Evolutionary conservation across 2,888 invertebrate genomes (phyloP), one percentile per base, ranked within the genome.

Genomic region (Galerucella calmariensis): DNA sequence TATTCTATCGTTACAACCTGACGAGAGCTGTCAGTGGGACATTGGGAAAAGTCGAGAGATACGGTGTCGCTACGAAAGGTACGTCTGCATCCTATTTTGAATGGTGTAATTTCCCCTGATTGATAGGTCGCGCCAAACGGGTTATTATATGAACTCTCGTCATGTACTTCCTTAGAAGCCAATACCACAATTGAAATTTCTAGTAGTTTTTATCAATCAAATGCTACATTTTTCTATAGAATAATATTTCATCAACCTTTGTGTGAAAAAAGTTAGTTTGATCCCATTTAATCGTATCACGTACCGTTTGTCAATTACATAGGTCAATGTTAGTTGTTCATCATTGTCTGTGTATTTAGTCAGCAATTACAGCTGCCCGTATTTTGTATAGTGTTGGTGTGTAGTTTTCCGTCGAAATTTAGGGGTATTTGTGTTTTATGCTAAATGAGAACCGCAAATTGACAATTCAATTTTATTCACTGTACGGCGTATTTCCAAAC

Each of bases 251-350:
- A 51, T n/a, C 6, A 51, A 51, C 14, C n/a, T 51, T 14, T 14
- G n/a, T 8, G 8, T 35, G 6, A n/a, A n/a, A 14, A 51, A 51
- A 51, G n/a, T 51, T 51, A 51, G 51, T 51, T 51, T 14, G 14
- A 51, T 51, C 51, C 11, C 2, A 5, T 51, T 51, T 4, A 51
- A 51, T 51, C n/a, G 51, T 51, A 51, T 51, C 14, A n/a, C 51
- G 51, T n/a, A 51, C n/a, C 2, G 51, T 51, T 51, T n/a, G 51
- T 51, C 51, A 51, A 14, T 51, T n/a, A 6, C 51, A 51, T 51
- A 51, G n/a, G 51, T 51, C 51, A 51, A 51, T 51, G 51, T 51
- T 51, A n/a, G 51, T n/a, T 51, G 51, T 51, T 51, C 51, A 51
- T 51, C 14, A 51, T 51, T 51, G 51, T 51, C n/a, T 51, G 51